Base-by-base conservation (phyloP, 1,140 invertebrate genomes). In the Drosophila eugracilis region DNA sequence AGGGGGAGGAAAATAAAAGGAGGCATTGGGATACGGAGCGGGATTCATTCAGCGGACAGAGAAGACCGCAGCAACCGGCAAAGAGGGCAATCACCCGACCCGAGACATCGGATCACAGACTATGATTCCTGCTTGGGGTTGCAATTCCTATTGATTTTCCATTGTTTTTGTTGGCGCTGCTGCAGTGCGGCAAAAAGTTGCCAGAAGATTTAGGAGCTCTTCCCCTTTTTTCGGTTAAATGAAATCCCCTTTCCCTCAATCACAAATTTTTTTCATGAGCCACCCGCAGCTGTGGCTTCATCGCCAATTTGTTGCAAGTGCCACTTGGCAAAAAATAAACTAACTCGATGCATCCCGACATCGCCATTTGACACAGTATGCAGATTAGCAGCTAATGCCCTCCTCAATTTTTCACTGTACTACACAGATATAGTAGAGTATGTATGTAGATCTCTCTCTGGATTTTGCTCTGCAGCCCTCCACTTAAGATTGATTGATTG, bases 121-220 rank as follows among this genome's bases (percentile, higher is more conserved):
- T 69, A 47, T 57, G 65, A 71, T 84, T 76, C 72, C 32, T 84
- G 66, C 71, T 76, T 62, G 47, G 78, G 84, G 78, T 89, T 88
- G 84, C 83, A 73, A 84, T 84, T 89, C 81, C 78, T 74, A 86
- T 88, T 89, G 84, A 89, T 88, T 88, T 88, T 89, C 58, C 52
- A 49, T 58, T 81, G 71, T 65, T 75, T 41, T 55, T 65, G 53
- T 15, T 62, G 47, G 14, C 41, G 17, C 22, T 37, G 55, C 57
- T 65, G 59, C 80, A 80, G 65, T 76, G 73, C 75, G 70, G 36
- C 63, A 81, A 75, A 45, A 45, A 57, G 37, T 69, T 54, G 52
- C 53, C 47, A 54, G 44, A 49, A 28, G 58, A 62, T 65, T 65
- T 62, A 65, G 45, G 60, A 65, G 57, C 30, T 41, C 19, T 17